Evolutionary conservation across 1,140 invertebrate genomes (phyloP).

Genomic region (Euglossa dilemma): DNA sequence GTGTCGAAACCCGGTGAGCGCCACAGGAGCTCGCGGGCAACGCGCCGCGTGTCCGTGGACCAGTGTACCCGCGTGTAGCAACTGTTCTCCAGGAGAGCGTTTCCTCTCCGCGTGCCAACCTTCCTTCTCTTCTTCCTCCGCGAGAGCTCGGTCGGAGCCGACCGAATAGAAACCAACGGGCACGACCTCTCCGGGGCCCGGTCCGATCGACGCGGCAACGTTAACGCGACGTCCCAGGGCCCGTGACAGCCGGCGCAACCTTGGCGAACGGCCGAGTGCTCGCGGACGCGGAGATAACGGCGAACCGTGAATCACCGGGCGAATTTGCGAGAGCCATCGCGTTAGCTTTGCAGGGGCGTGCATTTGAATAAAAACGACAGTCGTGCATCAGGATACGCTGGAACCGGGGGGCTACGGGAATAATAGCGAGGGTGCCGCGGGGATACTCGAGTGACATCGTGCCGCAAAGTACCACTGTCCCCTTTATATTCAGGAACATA

Average conservation of each 20-base stretch:
- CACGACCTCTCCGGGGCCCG: no score
- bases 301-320: conserved; percentile 57
- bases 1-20: conserved; percentile 80
- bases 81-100: conserved; percentile 10
- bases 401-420: conserved; percentile 6
- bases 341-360: conserved; percentile 69
- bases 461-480: conserved; percentile 70
- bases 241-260: conserved; percentile 8
- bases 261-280: neutral
- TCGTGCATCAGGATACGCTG: conserved; percentile 68
- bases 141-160: neutral
- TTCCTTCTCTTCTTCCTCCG: neutral
- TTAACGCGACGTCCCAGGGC: conserved; percentile 34
- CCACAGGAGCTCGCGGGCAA: conserved; percentile 73
- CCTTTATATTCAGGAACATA: conserved; percentile 72
- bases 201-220: neutral
- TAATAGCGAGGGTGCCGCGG: conserved; percentile 43
- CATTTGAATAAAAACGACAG: conserved; percentile 73
- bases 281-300: conserved; percentile 19
- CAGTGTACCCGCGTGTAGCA: conserved; percentile 23
- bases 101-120: neutral
- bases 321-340: conserved; percentile 60
- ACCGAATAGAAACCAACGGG: no score
- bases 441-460: conserved; percentile 61
- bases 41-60: conserved; percentile 58